Conservation (phyloP, 2,797 vertebrate genomes). For the Lepilemur ruficaudatus region DNA sequence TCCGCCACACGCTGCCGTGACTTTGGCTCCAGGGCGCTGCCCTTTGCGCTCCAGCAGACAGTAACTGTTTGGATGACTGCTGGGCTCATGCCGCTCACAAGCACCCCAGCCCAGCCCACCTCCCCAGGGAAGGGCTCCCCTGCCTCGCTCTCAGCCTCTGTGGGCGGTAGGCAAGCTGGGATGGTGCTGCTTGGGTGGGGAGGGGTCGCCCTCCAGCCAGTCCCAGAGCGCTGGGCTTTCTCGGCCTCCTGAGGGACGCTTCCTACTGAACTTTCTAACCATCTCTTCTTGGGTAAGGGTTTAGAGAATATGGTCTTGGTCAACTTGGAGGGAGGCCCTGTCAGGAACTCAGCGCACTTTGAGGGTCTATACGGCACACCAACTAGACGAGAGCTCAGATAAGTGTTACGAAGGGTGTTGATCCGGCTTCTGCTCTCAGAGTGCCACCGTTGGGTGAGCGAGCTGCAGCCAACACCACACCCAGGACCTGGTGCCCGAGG, state of each 20-base stretch:
- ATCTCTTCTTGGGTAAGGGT: neutral
- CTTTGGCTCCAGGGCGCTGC: neutral
- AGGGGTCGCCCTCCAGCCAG: too few relatives aligned
- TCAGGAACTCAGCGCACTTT: neutral
- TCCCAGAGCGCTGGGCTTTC: neutral
- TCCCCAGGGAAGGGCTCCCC: accelerated
- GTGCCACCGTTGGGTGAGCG: neutral
- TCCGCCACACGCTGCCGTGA: neutral
- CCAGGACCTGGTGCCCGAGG: too few relatives aligned
- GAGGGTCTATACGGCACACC: accelerated
- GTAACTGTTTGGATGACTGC: neutral
- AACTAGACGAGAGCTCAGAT: neutral
- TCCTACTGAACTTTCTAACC: neutral
- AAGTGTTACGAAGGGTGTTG: accelerated
- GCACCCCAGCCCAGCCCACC: too few relatives aligned
- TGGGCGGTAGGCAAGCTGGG: too few relatives aligned
- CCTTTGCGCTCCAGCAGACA: neutral
- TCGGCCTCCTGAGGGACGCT: neutral
- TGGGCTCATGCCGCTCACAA: neutral
- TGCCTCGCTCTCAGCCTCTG: neutral
- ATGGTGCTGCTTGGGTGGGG: neutral
- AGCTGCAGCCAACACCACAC: accelerated
- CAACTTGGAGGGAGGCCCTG: neutral
- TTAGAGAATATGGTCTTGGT: accelerated
- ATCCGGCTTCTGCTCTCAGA: neutral